Conservation (phyloP, 2,888 invertebrate species). For the Holacanthella duospinosa region DNA sequence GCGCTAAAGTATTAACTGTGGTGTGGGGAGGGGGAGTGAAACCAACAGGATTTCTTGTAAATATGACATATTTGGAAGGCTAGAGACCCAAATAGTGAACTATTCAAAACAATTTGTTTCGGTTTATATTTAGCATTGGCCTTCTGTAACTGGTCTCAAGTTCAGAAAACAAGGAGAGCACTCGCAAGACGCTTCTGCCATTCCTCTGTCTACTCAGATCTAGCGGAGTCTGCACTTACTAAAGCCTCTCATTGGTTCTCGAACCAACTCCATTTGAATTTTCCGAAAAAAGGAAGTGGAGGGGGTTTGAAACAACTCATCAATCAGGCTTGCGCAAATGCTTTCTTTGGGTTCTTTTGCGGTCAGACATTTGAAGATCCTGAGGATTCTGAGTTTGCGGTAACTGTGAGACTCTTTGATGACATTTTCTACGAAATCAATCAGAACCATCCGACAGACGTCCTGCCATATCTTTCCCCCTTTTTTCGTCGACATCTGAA, state of each 20-base stretch:
- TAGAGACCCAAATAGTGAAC: too few species aligned
- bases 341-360: conserved; percentile 80
- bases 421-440: conserved; percentile 87
- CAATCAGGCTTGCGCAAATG: conserved; percentile 65
- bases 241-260: conserved; percentile 20
- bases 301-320: conserved; percentile 56
- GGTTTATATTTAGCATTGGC: conserved; percentile 58
- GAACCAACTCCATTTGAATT: conserved; percentile 14
- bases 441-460: conserved; percentile 76
- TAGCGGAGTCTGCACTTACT: conserved; percentile 23
- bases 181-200: conserved; percentile 64
- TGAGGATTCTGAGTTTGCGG: conserved; percentile 57
- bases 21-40: too few species aligned
- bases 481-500: conserved; percentile 59
- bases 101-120: conserved; percentile 6
- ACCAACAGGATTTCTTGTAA: background rate
- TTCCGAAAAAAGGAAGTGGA: conserved; percentile 1
- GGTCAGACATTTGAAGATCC: conserved; percentile 60
- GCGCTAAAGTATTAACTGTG: too few species aligned
- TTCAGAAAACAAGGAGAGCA: conserved; percentile 66
- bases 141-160: conserved; percentile 74
- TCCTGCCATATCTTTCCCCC: conserved; percentile 68
- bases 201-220: conserved; percentile 30
- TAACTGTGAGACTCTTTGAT: conserved; percentile 62
- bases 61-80: too few species aligned